Conservation (phyloP, 2,797 vertebrate genomes). For the Clamator glandarius region DNA sequence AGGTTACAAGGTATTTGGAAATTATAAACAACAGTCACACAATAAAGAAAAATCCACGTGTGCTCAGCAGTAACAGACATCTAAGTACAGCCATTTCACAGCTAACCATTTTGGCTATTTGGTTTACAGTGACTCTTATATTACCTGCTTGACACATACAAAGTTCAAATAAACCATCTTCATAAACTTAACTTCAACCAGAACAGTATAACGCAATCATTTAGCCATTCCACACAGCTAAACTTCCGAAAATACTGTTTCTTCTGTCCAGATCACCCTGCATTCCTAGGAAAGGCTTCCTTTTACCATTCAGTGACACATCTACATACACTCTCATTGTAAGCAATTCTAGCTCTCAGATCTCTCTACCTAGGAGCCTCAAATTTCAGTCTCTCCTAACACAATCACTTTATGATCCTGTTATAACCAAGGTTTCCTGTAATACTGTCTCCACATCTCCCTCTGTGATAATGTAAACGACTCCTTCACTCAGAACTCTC, state of each 20-base stretch:
- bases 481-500: background rate
- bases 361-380: background rate
- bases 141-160: background rate
- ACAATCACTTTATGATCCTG: accelerated
- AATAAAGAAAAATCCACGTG: background rate
- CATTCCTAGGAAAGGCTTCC: background rate
- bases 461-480: accelerated
- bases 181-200: background rate
- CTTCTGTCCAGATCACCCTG: background rate
- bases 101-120: background rate
- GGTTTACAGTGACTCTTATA: background rate
- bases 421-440: background rate
- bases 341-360: background rate
- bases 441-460: background rate
- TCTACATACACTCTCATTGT: accelerated
- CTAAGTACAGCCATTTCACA: background rate
- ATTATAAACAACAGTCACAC: background rate
- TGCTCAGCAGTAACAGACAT: background rate
- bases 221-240: background rate
- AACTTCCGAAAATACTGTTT: background rate
- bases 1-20: background rate
- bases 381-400: background rate
- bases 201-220: accelerated
- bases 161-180: accelerated
- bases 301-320: background rate